A percentile compares a stretch with the other conserved stretches of the same genome.
Evolutionary conservation across 2,797 vertebrate genomes (phyloP).

Genomic region (Myotis planiceps): DNA sequence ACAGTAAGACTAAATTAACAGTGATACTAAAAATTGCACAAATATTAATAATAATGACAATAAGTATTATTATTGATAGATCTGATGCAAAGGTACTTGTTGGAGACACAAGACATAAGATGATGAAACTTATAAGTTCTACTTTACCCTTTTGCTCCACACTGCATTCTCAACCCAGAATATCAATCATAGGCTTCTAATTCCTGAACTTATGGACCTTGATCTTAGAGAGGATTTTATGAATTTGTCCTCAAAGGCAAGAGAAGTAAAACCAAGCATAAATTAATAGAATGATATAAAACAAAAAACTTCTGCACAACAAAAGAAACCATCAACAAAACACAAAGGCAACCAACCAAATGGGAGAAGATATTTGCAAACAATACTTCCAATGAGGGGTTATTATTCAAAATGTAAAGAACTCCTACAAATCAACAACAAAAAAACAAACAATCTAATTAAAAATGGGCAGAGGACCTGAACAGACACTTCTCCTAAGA

Average conservation of each 20-base stretch:
- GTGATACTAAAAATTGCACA: background rate
- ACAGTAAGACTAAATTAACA: background rate
- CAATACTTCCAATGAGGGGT: background rate
- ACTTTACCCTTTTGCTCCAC: background rate
- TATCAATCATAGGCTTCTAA: background rate
- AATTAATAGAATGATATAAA: background rate
- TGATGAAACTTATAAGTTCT: background rate
- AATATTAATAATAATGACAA: background rate
- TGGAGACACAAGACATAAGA: no score
- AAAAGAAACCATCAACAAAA: background rate
- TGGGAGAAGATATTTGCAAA: background rate
- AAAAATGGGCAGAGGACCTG: background rate
- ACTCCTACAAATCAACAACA: background rate
- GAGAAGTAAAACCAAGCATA: background rate
- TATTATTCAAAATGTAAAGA: background rate
- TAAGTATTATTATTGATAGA: background rate
- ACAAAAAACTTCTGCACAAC: background rate
- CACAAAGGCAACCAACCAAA: background rate
- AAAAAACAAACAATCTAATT: background rate
- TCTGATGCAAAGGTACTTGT: background rate
- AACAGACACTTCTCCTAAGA: background rate
- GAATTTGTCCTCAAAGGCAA: background rate
- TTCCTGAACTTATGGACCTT: background rate
- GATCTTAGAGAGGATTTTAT: background rate
- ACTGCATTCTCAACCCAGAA: background rate